Base-by-base conservation (phyloP, 2,797 vertebrate species). In the Tinamus major region DNA sequence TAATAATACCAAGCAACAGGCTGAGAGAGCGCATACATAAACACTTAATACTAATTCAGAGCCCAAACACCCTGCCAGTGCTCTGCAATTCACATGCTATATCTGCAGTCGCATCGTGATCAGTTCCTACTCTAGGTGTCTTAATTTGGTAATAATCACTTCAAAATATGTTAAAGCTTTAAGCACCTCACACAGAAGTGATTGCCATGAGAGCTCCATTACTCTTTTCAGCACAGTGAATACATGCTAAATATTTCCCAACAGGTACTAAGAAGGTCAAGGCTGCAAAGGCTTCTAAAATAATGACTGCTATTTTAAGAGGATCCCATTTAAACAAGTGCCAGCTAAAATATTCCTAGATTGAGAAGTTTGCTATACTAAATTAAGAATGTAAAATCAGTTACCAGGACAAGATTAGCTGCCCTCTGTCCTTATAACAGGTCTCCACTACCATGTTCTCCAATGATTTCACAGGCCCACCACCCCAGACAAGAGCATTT, bases 281-380 rank as follows among this genome's bases (percentile, higher is more conserved):
- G 88, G 68, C 63, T 91, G 78, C 91, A 91, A 90, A 96, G 53
- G 6, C 80, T 95, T 92, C 86, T 85, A 90, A 90, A 95, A 93
- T 95, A 94, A 93, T 76, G 74, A 71, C 31, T 62, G 37, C 93
- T 95, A 95, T 96, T 96, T 96, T 96, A 91, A 94, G 94, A 94
- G 62, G 68, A 93, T 93, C 86, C 83, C 89, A 79, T 93, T 96
- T 96, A 95, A 95, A 92, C 68, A 92, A 94, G 83, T 92, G 75
- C 81, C 75, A 90, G 80, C 48, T 94, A 93, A 94, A 96, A 87
- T 93, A 95, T 90, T 89, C 79, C 80, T 94, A 70, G 75, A 82
- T 87, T 89, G 61, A 82, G 82, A 95, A 87, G 35, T 95, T 94
- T 92, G 82, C 90, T 93, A 55, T 79, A 94, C 64, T 82, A 94